These are phyloP conservation scores for Paramormyrops kingsleyae DNA, from an alignment of 2,113 vertebrate species.

Conservation along the genomic window DNA sequence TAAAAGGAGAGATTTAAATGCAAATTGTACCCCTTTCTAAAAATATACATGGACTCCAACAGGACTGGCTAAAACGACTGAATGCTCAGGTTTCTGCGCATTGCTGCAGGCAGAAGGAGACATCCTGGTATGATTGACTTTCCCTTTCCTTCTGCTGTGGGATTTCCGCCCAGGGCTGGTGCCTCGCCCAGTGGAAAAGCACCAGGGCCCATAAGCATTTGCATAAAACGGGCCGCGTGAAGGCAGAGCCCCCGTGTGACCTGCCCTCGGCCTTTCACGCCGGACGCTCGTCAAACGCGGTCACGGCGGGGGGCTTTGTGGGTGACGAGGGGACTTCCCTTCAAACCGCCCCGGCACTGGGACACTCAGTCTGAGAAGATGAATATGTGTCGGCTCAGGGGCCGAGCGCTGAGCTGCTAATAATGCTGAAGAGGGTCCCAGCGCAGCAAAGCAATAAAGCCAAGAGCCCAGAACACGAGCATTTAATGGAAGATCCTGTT, in stretches of 20 bases:
- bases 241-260: neutral
- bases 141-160: neutral
- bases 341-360: too few relatives aligned
- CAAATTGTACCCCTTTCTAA: neutral
- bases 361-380: constrained; percentile 40
- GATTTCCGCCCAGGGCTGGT: neutral
- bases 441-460: constrained; percentile 69
- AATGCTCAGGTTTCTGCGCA: neutral
- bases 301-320: neutral
- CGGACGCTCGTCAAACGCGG: neutral
- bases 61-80: neutral
- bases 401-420: constrained; percentile 66
- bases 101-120: neutral
- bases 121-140: neutral
- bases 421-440: constrained; percentile 66
- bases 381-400: constrained; percentile 50
- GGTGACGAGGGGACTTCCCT: neutral
- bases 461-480: constrained; percentile 52
- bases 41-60: neutral
- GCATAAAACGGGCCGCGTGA: neutral
- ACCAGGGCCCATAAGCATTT: neutral
- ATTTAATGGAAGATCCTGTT: constrained; percentile 54
- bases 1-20: neutral
- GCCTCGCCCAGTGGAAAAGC: neutral
- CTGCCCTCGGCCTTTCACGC: neutral